phyloP scores from a whole-genome alignment of 2,797 vertebrate genomes.

The Cheirogaleus major region DNA sequence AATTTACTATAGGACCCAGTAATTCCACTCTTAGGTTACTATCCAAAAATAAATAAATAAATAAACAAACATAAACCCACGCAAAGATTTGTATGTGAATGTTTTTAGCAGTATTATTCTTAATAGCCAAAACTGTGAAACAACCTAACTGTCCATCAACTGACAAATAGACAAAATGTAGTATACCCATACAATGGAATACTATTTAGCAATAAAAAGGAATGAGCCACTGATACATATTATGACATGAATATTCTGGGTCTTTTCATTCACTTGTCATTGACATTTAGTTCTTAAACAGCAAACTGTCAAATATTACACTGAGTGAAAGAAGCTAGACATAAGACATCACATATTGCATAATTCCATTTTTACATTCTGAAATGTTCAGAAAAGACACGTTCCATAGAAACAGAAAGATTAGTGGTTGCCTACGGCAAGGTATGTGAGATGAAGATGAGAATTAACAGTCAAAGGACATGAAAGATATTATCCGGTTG shows the following conservation, averaged over 20 bases:
- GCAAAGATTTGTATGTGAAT: neutral
- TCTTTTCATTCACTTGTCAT: neutral
- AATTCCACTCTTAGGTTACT: neutral
- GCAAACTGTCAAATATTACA: neutral
- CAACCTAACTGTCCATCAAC: neutral
- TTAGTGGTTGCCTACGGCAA: neutral
- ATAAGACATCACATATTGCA: neutral
- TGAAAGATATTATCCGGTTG: neutral
- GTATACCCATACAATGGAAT: neutral
- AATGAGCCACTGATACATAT: neutral
- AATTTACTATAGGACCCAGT: neutral
- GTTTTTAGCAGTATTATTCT: neutral
- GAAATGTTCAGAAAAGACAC: neutral
- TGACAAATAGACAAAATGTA: neutral
- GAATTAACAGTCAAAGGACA: neutral
- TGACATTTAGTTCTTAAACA: neutral
- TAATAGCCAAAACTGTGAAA: neutral
- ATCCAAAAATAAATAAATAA: neutral
- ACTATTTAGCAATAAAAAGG: neutral
- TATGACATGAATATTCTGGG: neutral
- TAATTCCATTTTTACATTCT: neutral
- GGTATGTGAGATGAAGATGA: neutral
- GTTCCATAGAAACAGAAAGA: neutral
- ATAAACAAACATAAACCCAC: neutral
- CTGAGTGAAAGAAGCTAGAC: neutral